Evolutionary conservation across 2,113 vertebrate species (phyloP).

Genomic region (Solenodon paradoxus): DNA sequence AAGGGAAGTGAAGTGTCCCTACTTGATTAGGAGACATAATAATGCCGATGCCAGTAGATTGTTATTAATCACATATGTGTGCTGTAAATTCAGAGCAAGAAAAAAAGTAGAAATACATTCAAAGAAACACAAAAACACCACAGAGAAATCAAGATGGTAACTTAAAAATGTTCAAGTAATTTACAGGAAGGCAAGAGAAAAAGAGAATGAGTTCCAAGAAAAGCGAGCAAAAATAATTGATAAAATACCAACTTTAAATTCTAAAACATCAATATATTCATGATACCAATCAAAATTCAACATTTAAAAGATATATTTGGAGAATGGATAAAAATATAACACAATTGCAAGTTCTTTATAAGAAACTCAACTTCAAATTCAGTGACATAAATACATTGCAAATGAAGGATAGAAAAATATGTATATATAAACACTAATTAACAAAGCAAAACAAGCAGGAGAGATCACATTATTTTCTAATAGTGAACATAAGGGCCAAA

Average conservation of each 20-base stretch:
- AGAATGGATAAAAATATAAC: background rate
- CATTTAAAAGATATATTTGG: background rate
- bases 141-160: background rate
- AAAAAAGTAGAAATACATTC: background rate
- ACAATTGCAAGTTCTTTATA: background rate
- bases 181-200: background rate
- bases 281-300: background rate
- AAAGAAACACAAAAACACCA: background rate
- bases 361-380: conserved; percentile 1
- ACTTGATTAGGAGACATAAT: background rate
- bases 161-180: background rate
- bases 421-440: background rate
- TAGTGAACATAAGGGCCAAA: background rate
- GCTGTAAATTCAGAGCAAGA: background rate
- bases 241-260: background rate
- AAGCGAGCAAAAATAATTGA: background rate
- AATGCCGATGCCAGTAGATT: background rate
- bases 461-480: background rate
- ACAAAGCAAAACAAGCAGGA: background rate
- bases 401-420: background rate
- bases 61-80: background rate
- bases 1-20: background rate
- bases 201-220: background rate
- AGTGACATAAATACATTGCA: background rate
- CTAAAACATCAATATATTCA: background rate